phyloP scores from a whole-genome alignment of 2,113 vertebrate species.

The Narcine bancroftii region DNA sequence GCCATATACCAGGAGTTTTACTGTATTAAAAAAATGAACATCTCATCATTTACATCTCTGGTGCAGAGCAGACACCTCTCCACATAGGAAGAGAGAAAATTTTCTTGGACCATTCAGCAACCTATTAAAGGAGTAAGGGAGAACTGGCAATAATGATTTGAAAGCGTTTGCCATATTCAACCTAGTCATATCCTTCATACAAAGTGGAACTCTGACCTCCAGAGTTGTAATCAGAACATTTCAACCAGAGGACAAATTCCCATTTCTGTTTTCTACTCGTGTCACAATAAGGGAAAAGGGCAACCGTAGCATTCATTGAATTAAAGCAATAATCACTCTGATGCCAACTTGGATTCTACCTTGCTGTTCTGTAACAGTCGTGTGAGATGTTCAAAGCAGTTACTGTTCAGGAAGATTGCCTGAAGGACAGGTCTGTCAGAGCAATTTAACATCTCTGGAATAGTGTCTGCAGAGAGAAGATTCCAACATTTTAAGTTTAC shows the following conservation, averaged over 20 bases:
- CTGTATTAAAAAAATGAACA: too few relatives aligned
- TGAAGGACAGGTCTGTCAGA: constrained; percentile 91
- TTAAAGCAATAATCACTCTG: constrained; percentile 15
- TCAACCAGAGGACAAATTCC: neutral
- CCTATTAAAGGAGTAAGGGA: neutral
- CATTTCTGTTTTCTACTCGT: neutral
- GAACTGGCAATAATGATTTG: neutral
- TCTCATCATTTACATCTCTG: neutral
- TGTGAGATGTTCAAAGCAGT: constrained; percentile 96
- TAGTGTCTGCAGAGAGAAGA: constrained; percentile 67
- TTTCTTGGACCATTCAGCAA: neutral
- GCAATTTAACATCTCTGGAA: constrained; percentile 94
- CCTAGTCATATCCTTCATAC: neutral
- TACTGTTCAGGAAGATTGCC: constrained; percentile 96
- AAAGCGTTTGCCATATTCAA: neutral
- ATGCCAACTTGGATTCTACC: constrained; percentile 56
- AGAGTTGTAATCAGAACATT: neutral
- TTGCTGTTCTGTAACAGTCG: constrained; percentile 95
- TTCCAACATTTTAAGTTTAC: neutral
- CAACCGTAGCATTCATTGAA: neutral
- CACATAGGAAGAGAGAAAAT: neutral
- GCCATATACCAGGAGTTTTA: too few relatives aligned
- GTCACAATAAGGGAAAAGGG: neutral
- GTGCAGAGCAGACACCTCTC: neutral
- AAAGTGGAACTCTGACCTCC: neutral